Conservation (phyloP, 1,140 invertebrate genomes). For the Whitmania pigra region DNA sequence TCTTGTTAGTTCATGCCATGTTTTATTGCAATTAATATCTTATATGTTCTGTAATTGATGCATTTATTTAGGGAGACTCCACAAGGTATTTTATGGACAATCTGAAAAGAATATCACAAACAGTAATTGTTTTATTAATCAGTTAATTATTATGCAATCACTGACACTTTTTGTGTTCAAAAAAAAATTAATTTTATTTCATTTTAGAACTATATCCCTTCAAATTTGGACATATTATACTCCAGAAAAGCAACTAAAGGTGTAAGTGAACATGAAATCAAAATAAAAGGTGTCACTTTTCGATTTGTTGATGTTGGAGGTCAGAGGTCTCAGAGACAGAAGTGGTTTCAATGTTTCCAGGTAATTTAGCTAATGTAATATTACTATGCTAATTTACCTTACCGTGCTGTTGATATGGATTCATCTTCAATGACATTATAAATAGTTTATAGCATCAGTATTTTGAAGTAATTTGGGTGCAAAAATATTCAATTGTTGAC, state of each 20-base stretch:
- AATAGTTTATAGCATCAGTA: no score
- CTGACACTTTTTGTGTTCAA: no score
- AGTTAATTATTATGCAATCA: neutral
- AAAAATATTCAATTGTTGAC: no score
- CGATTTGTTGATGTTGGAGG: conserved; percentile 93
- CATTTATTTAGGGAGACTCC: conserved; percentile 62
- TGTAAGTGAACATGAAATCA: conserved; percentile 83
- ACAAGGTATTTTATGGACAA: conserved; percentile 85
- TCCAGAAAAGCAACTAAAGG: conserved; percentile 92
- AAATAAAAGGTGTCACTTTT: conserved; percentile 84
- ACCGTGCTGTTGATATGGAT: no score
- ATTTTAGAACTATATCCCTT: conserved; percentile 66
- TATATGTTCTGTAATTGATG: neutral
- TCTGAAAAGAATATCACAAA: conserved; percentile 67
- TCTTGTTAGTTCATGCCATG: conserved; percentile 63
- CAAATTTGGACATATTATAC: conserved; percentile 82
- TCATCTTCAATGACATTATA: no score
- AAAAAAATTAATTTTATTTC: no score
- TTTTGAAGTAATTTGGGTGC: no score
- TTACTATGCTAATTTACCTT: no score
- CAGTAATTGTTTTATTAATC: conserved; percentile 43
- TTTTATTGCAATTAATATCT: neutral
- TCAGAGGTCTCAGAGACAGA: conserved; percentile 87
- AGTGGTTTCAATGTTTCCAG: conserved; percentile 53
- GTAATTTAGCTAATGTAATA: neutral